A percentile compares a stretch with the other conserved stretches of the same genome.
These are phyloP conservation scores for Alexandromys oeconomus DNA, from an alignment of 2,797 vertebrate species.

Conservation along the genomic window DNA sequence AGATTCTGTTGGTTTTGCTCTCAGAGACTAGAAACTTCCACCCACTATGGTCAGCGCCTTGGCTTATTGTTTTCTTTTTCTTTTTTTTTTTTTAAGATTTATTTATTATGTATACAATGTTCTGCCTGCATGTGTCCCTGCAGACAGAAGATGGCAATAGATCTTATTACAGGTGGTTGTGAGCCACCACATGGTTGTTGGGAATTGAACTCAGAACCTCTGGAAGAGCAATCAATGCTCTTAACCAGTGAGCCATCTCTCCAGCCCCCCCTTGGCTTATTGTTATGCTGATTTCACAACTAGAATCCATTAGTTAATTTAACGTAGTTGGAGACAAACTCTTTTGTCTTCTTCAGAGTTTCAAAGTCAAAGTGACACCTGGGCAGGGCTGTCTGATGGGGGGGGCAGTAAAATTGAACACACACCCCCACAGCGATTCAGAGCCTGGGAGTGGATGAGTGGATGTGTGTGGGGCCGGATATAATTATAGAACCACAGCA, in stretches of 20 bases:
- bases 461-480: constrained; percentile 71
- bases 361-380: constrained; percentile 79
- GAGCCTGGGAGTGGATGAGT: constrained; percentile 71
- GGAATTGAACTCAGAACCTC: no score
- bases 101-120: no score
- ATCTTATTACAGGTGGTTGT: no score
- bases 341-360: constrained; percentile 72
- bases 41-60: neutral
- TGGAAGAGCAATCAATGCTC: no score
- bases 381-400: constrained; percentile 80
- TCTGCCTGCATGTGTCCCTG: no score
- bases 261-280: neutral
- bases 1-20: constrained; percentile 14
- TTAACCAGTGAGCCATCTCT: no score
- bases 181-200: no score
- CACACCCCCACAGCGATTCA: constrained; percentile 77
- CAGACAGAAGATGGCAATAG: no score
- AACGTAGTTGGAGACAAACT: constrained; percentile 57
- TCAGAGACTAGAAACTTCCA: neutral
- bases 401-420: constrained; percentile 82
- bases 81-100: no score
- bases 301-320: constrained; percentile 78
- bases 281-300: constrained; percentile 46
- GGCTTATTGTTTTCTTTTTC: no score
- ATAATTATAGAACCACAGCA: constrained; percentile 85